Base-by-base conservation (phyloP, 2,797 vertebrate species). In the Kryptolebias ocellatus region DNA sequence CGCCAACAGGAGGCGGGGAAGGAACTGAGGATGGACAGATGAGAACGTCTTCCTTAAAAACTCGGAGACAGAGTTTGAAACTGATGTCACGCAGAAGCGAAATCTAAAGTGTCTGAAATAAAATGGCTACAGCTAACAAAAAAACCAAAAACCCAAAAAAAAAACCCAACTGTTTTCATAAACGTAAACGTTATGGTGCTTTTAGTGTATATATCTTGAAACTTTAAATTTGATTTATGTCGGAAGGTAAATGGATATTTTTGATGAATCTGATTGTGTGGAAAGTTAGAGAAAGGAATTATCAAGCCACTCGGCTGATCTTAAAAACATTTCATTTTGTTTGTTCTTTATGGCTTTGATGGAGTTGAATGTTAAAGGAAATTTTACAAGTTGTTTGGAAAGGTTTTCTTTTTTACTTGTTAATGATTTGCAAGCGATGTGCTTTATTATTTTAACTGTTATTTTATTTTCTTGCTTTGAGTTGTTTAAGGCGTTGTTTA, bases 151-250 rank as follows among this genome's bases (percentile, higher is more conserved):
- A 24, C 20, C 20, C 1, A 24, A 24, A 24, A 24, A 24, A 24
- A 24, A n/a, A n/a, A n/a, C n/a, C n/a, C 20, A 24, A 24, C 46
- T 20, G 58, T 60, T 84, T 64, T 68, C 55, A 60, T 85, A 62
- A 81, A 84, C 69, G 37, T n/a, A 60, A 76, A 63, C 66, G 76
- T 52, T 72, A 68, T 81, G 85, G 81, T 91, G 83, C 85, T 86
- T 88, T 64, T 63, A 84, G 78, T 87, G 67, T 86, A 81, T 78
- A 68, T 64, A 56, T 69, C n/a, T 46, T 55, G 52, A 67, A n/a
- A 53, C n/a, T 68, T 74, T 58, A 54, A 51, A 61, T 71, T 70
- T 28, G 20, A 44, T 31, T 39, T 53, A 62, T 78, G 76, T 60
- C 73, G 79, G 73, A 68, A 62, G n/a, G 60, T 72, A 15, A 69